phyloP scores from a whole-genome alignment of 2,113 vertebrate genomes.

The Boleophthalmus pectinirostris region DNA sequence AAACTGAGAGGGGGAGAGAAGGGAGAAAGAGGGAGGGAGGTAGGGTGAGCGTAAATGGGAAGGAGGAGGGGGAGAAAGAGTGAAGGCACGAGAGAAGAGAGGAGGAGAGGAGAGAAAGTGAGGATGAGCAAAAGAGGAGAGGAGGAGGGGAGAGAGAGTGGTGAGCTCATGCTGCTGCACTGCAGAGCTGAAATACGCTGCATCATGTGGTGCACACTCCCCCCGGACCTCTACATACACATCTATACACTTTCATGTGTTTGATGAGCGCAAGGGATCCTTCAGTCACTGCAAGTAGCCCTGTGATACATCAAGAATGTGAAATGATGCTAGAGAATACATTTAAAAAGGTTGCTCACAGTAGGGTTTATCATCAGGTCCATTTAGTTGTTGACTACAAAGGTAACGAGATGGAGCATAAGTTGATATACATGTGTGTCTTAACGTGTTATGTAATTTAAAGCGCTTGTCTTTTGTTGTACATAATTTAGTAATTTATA shows the following conservation, averaged over 20 bases:
- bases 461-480: no score
- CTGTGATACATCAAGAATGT: neutral
- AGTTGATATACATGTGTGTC: neutral
- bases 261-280: neutral
- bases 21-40: neutral
- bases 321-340: neutral
- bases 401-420: neutral
- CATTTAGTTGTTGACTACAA: no score
- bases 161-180: constrained; percentile 79
- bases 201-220: constrained; percentile 42
- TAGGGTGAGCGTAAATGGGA: no score
- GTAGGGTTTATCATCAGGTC: neutral
- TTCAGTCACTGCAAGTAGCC: neutral
- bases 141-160: constrained; percentile 42
- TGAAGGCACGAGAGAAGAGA: constrained; percentile 28
- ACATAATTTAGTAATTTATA: no score
- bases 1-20: no score
- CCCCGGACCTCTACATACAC: neutral
- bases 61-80: no score
- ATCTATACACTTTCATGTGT: neutral
- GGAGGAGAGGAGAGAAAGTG: constrained; percentile 9
- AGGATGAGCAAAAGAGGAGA: neutral
- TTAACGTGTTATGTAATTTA: no score
- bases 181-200: constrained; percentile 67
- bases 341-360: neutral